Conservation (phyloP, 1,140 invertebrate species). For the Laupala kohalensis region DNA sequence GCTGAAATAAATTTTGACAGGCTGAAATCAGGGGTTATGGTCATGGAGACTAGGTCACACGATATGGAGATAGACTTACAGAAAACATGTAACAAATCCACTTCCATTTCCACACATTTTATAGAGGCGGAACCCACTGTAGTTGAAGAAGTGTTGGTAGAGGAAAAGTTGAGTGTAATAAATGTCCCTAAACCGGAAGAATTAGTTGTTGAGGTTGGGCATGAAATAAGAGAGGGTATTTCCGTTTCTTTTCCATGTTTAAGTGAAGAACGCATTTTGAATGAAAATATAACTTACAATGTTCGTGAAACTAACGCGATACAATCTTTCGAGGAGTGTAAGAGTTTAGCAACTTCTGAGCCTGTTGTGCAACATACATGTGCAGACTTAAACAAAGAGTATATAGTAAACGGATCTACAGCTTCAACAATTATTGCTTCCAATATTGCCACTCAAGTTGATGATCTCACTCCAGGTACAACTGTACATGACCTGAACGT, state of each 20-base stretch:
- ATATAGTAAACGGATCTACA: conserved; percentile 11
- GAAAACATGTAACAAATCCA: neutral
- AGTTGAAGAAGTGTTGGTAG: conserved; percentile 8
- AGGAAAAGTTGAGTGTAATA: conserved; percentile 8
- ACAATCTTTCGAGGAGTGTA: conserved; percentile 11
- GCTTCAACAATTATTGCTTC: conserved; percentile 12
- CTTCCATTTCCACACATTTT: conserved; percentile 3
- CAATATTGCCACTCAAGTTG: conserved; percentile 11
- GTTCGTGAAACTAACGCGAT: conserved; percentile 4
- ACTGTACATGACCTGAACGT: conserved; percentile 10
- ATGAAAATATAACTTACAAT: conserved; percentile 3
- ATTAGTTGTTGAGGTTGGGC: neutral
- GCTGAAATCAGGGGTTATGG: conserved; percentile 7
- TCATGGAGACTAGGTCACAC: conserved; percentile 9
- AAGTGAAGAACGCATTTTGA: conserved; percentile 4
- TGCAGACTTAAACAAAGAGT: conserved; percentile 13
- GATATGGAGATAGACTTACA: conserved; percentile 5
- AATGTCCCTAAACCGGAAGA: conserved; percentile 2
- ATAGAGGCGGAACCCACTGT: conserved; percentile 4
- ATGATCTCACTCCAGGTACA: conserved; percentile 10
- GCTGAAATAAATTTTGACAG: conserved; percentile 11
- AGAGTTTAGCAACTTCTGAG: conserved; percentile 14
- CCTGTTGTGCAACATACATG: conserved; percentile 14
- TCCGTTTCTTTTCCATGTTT: conserved; percentile 1
- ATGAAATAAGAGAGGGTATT: conserved; percentile 11